phyloP scores from a whole-genome alignment of 2,113 vertebrate genomes.

The Notiomystis cincta region DNA sequence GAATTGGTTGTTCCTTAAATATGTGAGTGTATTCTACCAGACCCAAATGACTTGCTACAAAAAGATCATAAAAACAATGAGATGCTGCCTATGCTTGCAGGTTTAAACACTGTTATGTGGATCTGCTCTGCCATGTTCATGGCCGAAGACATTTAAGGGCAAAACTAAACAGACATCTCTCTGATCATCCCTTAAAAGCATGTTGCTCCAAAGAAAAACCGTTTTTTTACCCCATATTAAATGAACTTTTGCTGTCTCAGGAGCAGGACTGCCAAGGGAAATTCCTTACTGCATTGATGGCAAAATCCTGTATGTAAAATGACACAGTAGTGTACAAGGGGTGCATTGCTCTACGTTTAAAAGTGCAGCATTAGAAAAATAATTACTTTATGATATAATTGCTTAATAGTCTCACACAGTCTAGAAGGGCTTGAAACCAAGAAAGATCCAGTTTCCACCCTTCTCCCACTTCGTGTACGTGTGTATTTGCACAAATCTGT shows the following conservation, averaged over 20 bases:
- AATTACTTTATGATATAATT: background rate
- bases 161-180: background rate
- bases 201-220: background rate
- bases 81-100: background rate
- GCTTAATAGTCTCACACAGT: background rate
- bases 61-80: background rate
- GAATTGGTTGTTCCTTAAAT: background rate
- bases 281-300: background rate
- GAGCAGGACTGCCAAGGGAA: background rate
- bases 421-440: background rate
- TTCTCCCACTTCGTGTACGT: background rate
- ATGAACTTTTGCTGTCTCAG: background rate
- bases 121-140: background rate
- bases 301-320: background rate
- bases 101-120: background rate
- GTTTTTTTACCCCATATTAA: background rate
- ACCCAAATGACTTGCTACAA: background rate
- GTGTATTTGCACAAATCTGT: background rate
- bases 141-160: background rate
- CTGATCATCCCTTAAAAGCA: background rate
- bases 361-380: background rate
- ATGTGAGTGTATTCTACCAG: fast-evolving
- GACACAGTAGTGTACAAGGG: background rate
- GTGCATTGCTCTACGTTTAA: background rate
- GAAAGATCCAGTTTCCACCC: background rate